Evolutionary conservation across 2,888 invertebrate genomes (phyloP).

Genomic region (Girardia tigrina): DNA sequence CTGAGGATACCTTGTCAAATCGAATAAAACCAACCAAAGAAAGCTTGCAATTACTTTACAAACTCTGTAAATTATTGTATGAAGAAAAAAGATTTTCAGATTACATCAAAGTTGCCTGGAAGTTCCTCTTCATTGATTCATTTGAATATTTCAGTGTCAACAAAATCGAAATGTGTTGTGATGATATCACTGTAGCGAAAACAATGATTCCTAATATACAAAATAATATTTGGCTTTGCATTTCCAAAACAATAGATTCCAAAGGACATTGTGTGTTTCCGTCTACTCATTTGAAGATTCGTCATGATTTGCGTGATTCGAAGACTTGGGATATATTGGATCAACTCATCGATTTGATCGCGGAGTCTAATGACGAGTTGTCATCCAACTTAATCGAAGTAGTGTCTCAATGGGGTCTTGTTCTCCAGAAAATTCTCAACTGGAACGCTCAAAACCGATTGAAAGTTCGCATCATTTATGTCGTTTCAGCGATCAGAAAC

Average conservation of each 20-base stretch:
- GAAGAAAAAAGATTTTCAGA: not conserved
- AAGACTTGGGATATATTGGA: not conserved
- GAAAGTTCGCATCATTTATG: not conserved
- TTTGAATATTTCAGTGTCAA: not conserved
- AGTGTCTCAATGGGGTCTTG: not conserved
- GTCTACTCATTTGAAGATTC: not conserved
- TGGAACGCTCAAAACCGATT: not conserved
- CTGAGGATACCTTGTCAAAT: not conserved
- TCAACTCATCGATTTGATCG: not conserved
- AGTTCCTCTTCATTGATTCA: constrained; percentile 19
- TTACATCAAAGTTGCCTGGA: not conserved
- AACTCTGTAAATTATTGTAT: not conserved
- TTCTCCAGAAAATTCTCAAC: not conserved
- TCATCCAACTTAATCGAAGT: not conserved
- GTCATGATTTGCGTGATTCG: not conserved
- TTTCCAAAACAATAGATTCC: not conserved
- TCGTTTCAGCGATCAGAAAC: not conserved
- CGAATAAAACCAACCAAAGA: not conserved
- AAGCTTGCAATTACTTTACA: not conserved
- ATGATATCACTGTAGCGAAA: not conserved
- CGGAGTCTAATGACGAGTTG: not conserved
- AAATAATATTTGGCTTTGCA: not conserved
- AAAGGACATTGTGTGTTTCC: not conserved
- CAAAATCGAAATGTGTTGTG: not conserved
- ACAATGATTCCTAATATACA: not conserved